Conservation (phyloP, 2,888 invertebrate genomes). For the Metalampra italica region DNA sequence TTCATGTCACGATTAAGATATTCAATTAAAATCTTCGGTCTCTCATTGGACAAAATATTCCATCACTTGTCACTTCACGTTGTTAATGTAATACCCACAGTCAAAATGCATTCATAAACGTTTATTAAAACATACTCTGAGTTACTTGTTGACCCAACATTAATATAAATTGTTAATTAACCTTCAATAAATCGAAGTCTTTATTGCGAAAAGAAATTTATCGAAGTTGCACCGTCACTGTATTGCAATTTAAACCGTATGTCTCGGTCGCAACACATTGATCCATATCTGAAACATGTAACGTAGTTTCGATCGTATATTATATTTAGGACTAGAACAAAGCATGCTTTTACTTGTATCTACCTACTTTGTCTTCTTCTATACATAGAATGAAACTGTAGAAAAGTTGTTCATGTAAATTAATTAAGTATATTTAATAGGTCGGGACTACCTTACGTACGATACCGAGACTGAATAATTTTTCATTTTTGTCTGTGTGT, state of each 20-base stretch:
- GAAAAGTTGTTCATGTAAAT: too few relatives aligned
- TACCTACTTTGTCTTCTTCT: background rate
- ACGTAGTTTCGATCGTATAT: slow-evolving; percentile 35
- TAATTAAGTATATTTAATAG: background rate
- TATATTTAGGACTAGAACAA: background rate
- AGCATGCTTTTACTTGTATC: background rate
- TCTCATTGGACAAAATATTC: background rate
- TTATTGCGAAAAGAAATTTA: slow-evolving; percentile 55
- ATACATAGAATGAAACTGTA: too few relatives aligned
- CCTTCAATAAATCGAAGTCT: slow-evolving; percentile 34
- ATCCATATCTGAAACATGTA: slow-evolving; percentile 52
- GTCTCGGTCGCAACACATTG: slow-evolving; percentile 37
- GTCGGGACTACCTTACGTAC: too few relatives aligned
- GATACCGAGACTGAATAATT: too few relatives aligned
- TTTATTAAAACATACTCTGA: slow-evolving; percentile 9
- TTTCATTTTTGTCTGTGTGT: too few relatives aligned
- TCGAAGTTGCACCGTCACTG: slow-evolving; percentile 51
- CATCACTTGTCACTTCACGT: background rate
- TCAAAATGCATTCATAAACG: background rate
- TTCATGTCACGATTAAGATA: too few relatives aligned
- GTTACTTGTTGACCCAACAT: slow-evolving; percentile 20
- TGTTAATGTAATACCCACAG: background rate
- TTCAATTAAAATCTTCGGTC: background rate
- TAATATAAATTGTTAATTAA: slow-evolving; percentile 23
- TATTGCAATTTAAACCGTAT: slow-evolving; percentile 59